Percentiles rank a stretch among this genome's conserved stretches.
Evolutionary conservation across 2,888 invertebrate genomes (phyloP).

Genomic region (Gisinianus flammeolus): DNA sequence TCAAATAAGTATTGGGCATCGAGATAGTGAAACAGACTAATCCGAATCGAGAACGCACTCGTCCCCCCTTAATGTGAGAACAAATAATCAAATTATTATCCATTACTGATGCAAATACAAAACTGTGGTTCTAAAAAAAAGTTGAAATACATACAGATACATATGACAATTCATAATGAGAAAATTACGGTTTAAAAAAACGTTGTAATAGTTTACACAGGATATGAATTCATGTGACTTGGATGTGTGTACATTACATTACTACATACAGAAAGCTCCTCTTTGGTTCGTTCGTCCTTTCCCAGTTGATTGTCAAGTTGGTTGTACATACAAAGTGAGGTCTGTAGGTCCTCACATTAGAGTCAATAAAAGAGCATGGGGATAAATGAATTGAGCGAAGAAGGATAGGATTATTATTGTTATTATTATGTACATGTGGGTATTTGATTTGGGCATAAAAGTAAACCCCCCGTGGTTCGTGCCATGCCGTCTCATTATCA

Average conservation of each 20-base stretch:
- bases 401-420: too few relatives aligned
- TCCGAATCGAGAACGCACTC: not conserved
- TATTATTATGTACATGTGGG: not conserved
- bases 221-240: too few relatives aligned
- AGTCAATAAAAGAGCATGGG: constrained; percentile 7
- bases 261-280: too few relatives aligned
- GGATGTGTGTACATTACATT: too few relatives aligned
- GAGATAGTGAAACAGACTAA: not conserved
- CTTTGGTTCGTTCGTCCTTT: too few relatives aligned
- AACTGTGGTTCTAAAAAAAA: not conserved
- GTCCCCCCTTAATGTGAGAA: not conserved
- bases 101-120: not conserved
- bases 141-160: not conserved
- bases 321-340: too few relatives aligned
- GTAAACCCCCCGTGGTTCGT: constrained; percentile 21
- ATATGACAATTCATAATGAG: too few relatives aligned
- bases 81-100: constrained; percentile 16
- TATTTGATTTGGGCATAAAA: constrained; percentile 25
- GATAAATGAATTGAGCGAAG: constrained; percentile 25
- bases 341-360: not conserved
- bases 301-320: too few relatives aligned
- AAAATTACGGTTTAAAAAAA: too few relatives aligned
- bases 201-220: too few relatives aligned
- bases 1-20: not conserved
- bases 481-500: constrained; percentile 37